phyloP scores from a whole-genome alignment of 2,113 vertebrate species.

The Taurulus bubalis region DNA sequence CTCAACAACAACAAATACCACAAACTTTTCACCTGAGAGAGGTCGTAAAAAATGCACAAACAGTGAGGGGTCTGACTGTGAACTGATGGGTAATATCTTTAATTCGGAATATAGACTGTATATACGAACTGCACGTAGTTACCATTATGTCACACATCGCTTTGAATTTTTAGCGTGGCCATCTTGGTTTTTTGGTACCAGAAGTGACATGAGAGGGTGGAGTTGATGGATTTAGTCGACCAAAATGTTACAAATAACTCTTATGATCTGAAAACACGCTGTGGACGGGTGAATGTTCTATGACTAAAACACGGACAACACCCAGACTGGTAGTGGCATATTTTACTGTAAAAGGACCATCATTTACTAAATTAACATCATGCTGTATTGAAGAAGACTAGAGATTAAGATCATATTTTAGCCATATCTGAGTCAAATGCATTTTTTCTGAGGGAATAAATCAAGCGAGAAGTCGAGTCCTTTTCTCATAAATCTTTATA shows the following conservation, averaged over 20 bases:
- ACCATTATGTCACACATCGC: background rate
- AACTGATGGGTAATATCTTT: slow-evolving; percentile 35
- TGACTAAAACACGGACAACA: background rate
- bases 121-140: background rate
- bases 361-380: no score
- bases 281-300: background rate
- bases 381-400: background rate
- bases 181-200: background rate
- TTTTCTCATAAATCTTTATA: background rate
- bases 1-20: background rate
- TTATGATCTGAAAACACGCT: no score
- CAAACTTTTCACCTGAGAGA: background rate
- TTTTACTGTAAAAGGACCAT: no score
- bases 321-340: no score
- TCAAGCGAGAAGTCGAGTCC: background rate
- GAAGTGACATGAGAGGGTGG: background rate
- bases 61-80: slow-evolving; percentile 26
- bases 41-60: slow-evolving; percentile 21
- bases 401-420: no score
- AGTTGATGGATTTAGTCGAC: background rate
- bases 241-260: background rate
- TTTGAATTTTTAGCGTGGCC: background rate
- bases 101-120: background rate
- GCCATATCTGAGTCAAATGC: no score
- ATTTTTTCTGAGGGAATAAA: background rate